These are phyloP conservation scores for Daubentonia madagascariensis DNA, from an alignment of 2,113 vertebrate genomes.

Conservation along the genomic window DNA sequence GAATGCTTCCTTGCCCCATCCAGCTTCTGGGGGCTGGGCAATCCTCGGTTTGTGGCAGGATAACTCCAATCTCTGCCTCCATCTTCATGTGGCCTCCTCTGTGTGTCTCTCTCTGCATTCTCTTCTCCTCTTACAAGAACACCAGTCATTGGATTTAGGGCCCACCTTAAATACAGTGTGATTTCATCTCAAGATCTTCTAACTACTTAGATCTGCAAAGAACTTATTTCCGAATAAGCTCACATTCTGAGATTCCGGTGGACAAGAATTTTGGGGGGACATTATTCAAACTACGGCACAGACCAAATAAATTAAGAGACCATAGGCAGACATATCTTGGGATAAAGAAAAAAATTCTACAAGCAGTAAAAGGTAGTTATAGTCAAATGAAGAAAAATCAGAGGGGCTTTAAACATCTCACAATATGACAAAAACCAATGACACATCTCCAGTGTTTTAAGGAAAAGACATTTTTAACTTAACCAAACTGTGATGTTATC, in stretches of 20 bases:
- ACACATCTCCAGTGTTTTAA: not conserved
- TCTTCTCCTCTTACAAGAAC: not conserved
- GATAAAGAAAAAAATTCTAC: not conserved
- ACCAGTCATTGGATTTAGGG: not conserved
- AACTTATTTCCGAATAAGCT: not conserved
- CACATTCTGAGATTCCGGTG: not conserved
- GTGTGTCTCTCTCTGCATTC: not conserved
- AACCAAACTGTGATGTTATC: not conserved
- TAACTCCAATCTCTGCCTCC: not conserved
- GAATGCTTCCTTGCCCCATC: not conserved
- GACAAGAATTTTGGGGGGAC: not conserved
- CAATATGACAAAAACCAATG: not conserved
- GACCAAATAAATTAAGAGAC: not conserved
- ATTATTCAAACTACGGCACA: not conserved
- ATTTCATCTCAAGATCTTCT: not conserved
- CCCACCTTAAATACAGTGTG: not conserved
- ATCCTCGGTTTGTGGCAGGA: not conserved
- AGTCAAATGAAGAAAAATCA: not conserved
- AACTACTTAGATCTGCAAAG: not conserved
- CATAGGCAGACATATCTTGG: not conserved
- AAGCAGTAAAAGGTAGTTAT: not conserved
- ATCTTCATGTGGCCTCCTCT: not conserved
- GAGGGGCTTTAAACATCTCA: not conserved
- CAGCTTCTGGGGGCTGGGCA: not conserved
- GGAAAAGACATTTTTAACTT: not conserved